A percentile compares a stretch with the other conserved stretches of the same genome.
phyloP scores from a whole-genome alignment of 2,797 vertebrate species.

The Glossophaga mutica region DNA sequence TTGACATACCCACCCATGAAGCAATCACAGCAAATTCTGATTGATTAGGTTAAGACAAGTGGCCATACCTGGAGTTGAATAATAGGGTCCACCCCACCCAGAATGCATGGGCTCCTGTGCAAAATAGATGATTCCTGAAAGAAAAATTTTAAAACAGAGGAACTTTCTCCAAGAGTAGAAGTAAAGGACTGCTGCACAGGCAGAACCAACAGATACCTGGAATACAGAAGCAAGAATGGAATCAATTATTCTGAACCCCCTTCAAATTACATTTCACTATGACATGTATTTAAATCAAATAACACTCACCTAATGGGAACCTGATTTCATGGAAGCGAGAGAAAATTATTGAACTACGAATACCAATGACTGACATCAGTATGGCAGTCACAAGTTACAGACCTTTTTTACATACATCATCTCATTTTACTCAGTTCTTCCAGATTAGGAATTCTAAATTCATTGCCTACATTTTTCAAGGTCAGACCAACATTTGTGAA shows the following conservation, averaged over 20 bases:
- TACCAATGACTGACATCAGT: neutral
- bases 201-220: neutral
- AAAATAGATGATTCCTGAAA: neutral
- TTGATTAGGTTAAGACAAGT: neutral
- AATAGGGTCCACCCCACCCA: neutral
- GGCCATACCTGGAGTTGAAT: neutral
- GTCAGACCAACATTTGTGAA: constrained; percentile 41
- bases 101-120: neutral
- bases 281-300: neutral
- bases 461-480: neutral
- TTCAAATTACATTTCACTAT: neutral
- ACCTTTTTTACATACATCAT: neutral
- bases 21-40: neutral
- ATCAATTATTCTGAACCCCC: neutral
- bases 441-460: neutral
- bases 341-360: neutral
- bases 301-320: neutral
- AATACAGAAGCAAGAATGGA: neutral
- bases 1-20: neutral
- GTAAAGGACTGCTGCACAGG: neutral
- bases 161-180: neutral
- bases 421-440: neutral
- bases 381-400: neutral
- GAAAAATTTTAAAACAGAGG: neutral
- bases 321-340: neutral